Evolutionary conservation across 2,888 invertebrate genomes (phyloP), one percentile per base, ranked within the genome.

Genomic region (Pachydiplax longipennis): DNA sequence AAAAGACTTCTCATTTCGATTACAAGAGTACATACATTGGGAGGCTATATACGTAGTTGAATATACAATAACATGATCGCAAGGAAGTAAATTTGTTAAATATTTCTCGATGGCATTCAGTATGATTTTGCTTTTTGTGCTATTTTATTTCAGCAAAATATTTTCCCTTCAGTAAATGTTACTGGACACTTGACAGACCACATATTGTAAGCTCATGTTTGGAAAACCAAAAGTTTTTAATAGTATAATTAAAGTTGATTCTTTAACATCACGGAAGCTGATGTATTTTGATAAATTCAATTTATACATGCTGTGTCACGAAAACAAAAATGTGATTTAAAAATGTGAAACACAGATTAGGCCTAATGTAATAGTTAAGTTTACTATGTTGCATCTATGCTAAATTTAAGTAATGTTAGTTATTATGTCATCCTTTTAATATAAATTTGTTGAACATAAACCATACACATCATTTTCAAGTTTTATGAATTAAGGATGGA

Each of bases 1-100:
- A n/a, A 87, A 65, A 22, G 87, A 87, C 87, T 87, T 87, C 87
- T 87, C 87, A 87, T 61, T 87, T 87, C 61, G 87, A 65, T 87
- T 25, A 8, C 1, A 31, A 53, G 53, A 25, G 53, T 53, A 22
- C 25, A 31, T 13, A n/a, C n/a, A n/a, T 82, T 25, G 82, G 25
- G n/a, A 10, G 37, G 48, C 48, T 25, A 31, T 53, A 83, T 53
- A 13, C 18, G 18, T 53, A 53, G 53, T 53, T 53, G 3, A 53
- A 53, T 53, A 18, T 18, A 18, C 3, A 53, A 53, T 53, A 18
- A 53, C 18, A 53, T 53, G 18, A 53, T 18, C 18, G 18, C 53
- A 53, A 53, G 2, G 53, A 18, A 18, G 5, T 2, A 18, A 53
- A 53, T 53, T 2, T 53, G 13, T 53, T 18, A 44, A 53, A 53